These are phyloP conservation scores for Scleropages formosus DNA, from an alignment of 2,797 vertebrate species.

Conservation along the genomic window DNA sequence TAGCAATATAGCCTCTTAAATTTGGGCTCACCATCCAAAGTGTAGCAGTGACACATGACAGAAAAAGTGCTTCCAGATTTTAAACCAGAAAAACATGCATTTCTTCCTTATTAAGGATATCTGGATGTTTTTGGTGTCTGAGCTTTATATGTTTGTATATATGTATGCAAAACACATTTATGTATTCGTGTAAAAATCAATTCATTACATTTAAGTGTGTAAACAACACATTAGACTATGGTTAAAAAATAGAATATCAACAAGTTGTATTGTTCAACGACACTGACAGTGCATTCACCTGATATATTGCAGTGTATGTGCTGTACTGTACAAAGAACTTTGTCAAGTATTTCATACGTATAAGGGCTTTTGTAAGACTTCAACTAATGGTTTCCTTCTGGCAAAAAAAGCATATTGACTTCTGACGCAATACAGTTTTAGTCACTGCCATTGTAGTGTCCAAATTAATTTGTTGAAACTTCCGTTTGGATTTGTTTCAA, in stretches of 20 bases:
- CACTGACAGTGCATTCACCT: conserved; percentile 64
- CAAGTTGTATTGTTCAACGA: conserved; percentile 61
- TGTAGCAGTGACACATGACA: conserved; percentile 51
- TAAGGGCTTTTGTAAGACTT: conserved; percentile 75
- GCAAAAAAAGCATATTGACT: conserved; percentile 50
- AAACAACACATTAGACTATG: conserved; percentile 60
- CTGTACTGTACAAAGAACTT: conserved; percentile 67
- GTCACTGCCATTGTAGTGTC: conserved; percentile 42
- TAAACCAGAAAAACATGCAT: conserved; percentile 44
- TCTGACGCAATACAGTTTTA: conserved; percentile 56
- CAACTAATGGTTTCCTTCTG: conserved; percentile 56
- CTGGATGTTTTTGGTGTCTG: conserved; percentile 60
- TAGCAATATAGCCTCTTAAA: conserved; percentile 72
- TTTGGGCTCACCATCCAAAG: conserved; percentile 51
- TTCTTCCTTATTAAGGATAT: conserved; percentile 43
- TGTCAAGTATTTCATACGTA: conserved; percentile 69
- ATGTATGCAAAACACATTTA: conserved; percentile 59
- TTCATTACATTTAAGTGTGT: conserved; percentile 69
- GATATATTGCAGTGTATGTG: conserved; percentile 67
- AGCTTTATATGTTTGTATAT: conserved; percentile 51
- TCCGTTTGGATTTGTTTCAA: conserved; percentile 49
- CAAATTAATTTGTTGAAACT: conserved; percentile 54
- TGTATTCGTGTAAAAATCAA: conserved; percentile 60
- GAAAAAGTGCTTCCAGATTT: conserved; percentile 67
- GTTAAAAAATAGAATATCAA: conserved; percentile 53